Percentiles rank a stretch among this genome's conserved stretches.
Conservation (phyloP, 1,140 invertebrate genomes). For the Rhysida immarginata region DNA sequence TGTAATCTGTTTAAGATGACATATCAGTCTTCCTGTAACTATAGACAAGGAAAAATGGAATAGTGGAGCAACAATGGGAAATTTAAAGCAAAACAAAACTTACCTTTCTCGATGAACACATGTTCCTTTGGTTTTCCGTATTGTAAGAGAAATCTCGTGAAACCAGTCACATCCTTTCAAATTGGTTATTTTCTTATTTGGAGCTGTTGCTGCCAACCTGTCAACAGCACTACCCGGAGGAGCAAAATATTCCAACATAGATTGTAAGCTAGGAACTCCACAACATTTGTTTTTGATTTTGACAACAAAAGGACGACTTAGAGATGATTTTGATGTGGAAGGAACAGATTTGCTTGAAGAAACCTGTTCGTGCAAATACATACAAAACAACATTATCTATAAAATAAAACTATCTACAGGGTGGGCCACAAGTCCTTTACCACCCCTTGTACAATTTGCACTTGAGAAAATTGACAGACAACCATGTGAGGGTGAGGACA, state of each 20-base stretch:
- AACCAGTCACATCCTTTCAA: slow-evolving; percentile 65
- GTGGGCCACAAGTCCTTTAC: too few species aligned
- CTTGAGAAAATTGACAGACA: too few species aligned
- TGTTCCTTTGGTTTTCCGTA: slow-evolving; percentile 50
- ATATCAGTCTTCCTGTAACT: too few species aligned
- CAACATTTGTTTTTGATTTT: slow-evolving; percentile 5
- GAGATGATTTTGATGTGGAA: not conserved
- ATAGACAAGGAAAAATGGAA: too few species aligned
- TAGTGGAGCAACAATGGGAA: too few species aligned
- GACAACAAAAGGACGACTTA: not conserved
- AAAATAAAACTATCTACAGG: not conserved
- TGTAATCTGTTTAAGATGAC: too few species aligned
- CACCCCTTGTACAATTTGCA: too few species aligned
- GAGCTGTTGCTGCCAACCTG: slow-evolving; percentile 29
- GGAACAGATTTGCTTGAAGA: not conserved
- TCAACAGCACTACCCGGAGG: slow-evolving; percentile 29
- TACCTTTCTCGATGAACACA: slow-evolving; percentile 53
- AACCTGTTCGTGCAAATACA: not conserved
- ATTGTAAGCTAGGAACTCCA: slow-evolving; percentile 9
- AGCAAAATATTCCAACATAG: slow-evolving; percentile 9
- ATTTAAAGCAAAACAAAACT: too few species aligned
- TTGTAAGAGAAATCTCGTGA: slow-evolving; percentile 75
- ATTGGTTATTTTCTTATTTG: slow-evolving; percentile 34
- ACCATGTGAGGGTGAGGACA: not conserved
- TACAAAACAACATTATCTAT: not conserved